A percentile compares a stretch with the other conserved stretches of the same genome.
Conservation (phyloP, 2,113 vertebrate species). For the Opisthocomus hoazin region DNA sequence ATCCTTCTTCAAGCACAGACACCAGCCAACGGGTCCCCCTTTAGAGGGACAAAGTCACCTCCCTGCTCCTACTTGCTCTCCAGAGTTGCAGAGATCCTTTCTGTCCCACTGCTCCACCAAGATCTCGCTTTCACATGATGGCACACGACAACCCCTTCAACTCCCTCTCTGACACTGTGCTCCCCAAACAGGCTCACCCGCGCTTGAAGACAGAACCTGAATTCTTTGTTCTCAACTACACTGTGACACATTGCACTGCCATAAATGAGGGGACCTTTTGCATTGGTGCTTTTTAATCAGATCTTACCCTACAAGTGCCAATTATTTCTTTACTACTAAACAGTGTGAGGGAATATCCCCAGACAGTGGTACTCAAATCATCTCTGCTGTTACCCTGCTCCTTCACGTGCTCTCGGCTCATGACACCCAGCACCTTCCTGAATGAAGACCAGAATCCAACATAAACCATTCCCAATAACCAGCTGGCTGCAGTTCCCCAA, state of each 20-base stretch:
- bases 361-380: not conserved
- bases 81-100: not conserved
- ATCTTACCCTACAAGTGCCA: not conserved
- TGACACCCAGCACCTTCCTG: not conserved
- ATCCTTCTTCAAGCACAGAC: not conserved
- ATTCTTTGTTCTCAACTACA: not conserved
- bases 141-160: accelerated
- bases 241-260: not conserved
- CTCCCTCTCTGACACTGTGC: not conserved
- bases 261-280: not conserved
- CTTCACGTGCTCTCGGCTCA: not conserved
- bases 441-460: not conserved
- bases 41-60: not conserved
- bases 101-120: not conserved
- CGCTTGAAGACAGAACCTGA: not conserved
- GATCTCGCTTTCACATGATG: accelerated
- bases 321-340: not conserved
- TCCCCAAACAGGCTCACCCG: not conserved
- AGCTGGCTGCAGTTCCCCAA: not conserved
- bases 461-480: not conserved
- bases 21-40: not conserved
- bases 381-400: not conserved
- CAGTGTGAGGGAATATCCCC: not conserved
- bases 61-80: not conserved
- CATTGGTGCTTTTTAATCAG: not conserved